A percentile compares a stretch with the other conserved stretches of the same genome.
phyloP scores from a whole-genome alignment of 2,797 vertebrate genomes.

The Chiroxiphia lanceolata region DNA sequence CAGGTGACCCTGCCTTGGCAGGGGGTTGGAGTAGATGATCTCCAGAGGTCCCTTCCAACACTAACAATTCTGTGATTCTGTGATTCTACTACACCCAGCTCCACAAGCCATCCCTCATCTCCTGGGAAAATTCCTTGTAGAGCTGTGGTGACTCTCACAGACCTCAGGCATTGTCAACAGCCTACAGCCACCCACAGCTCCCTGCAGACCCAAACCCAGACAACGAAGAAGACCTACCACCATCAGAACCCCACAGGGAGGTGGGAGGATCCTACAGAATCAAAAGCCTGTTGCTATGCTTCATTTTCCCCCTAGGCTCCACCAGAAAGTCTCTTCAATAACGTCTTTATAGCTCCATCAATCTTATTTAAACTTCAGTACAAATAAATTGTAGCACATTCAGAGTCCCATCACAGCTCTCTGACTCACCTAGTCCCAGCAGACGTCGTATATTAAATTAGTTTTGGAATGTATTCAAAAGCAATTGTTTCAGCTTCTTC shows the following conservation, averaged over 20 bases:
- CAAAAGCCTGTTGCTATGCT: not conserved
- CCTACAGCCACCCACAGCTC: not conserved
- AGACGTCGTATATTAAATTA: constrained; percentile 56
- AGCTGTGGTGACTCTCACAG: not conserved
- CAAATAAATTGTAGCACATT: constrained; percentile 33
- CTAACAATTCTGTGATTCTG: not conserved
- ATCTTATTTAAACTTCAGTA: constrained; percentile 59
- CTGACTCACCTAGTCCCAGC: constrained; percentile 67
- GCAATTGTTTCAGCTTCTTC: constrained; percentile 57
- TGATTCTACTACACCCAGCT: not conserved
- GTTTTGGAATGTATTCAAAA: constrained; percentile 65
- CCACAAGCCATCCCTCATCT: not conserved
- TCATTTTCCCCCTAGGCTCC: not conserved
- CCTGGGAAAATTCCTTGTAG: not conserved
- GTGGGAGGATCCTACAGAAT: not conserved
- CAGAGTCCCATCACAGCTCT: constrained; percentile 31
- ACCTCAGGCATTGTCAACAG: not conserved
- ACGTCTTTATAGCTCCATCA: constrained; percentile 46
- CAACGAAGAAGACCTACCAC: rapidly evolving
- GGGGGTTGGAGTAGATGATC: not conserved
- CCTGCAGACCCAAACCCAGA: not conserved
- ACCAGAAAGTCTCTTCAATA: not conserved
- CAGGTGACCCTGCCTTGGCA: not conserved
- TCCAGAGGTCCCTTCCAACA: not conserved
- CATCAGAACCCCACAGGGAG: not conserved